Evolutionary conservation across 92 coral and sea anemone species (phyloP), one percentile per base, ranked within the genome.

Genomic region (Plumapathes pennacea): DNA sequence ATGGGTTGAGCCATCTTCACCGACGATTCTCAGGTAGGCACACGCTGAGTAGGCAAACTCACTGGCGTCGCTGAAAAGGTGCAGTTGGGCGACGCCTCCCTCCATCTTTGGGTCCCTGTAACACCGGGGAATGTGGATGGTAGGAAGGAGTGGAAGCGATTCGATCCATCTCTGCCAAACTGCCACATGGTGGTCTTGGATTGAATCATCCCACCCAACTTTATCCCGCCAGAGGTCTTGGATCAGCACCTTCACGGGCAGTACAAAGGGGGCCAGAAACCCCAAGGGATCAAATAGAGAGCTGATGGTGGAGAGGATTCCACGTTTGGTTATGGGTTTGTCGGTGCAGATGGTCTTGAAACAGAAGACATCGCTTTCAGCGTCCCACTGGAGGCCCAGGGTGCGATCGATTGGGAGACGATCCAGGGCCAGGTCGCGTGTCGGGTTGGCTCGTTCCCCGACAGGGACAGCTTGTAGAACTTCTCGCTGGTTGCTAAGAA

Each of bases 131-230:
- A 71, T 71, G 41, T 49, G 44, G 52, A 60, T 51, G 13, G 28
- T 25, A n/a, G 64, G 27, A 45, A 72, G 22, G n/a, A 26, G 41
- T 27, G 79, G 55, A 13, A 72, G 50, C 25, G 69, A 61, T 31
- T 37, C 29, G 28, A 43, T 15, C 64, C 71, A 72, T 29, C 22
- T 51, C 32, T 5, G 42, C 63, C 80, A 72, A n/a, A n/a, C n/a
- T n/a, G n/a, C n/a, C n/a, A n/a, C n/a, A n/a, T n/a, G n/a, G n/a
- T n/a, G n/a, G n/a, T n/a, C n/a, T n/a, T n/a, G 57, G 44, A 68
- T 68, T n/a, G 7, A 34, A 26, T 66, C 74, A 53, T 66, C 74
- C 63, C 63, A 66, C 25, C 57, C 33, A 17, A 66, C 30, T 33
- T 53, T 53, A 30, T 37, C 26, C 25, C 59, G 38, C 26, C 53